These are phyloP conservation scores for Trematomus bernacchii DNA, from an alignment of 2,797 vertebrate species.

Conservation along the genomic window DNA sequence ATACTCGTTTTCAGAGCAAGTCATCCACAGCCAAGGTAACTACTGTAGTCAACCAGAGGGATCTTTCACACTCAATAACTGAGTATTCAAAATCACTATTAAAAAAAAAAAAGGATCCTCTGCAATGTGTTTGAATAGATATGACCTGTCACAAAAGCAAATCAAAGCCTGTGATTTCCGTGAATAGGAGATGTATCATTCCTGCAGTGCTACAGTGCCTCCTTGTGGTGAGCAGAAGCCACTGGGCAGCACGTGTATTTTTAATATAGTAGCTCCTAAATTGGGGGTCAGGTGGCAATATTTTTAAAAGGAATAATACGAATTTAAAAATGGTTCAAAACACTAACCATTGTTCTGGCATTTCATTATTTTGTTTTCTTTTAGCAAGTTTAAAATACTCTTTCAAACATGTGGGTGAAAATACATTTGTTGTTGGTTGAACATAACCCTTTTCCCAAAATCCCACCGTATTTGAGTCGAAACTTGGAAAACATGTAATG, in stretches of 20 bases:
- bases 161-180: slow-evolving; percentile 45
- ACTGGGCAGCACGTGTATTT: not conserved
- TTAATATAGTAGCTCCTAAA: not conserved
- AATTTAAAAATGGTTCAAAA: no score
- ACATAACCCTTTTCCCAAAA: no score
- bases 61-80: not conserved
- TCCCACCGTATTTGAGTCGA: no score
- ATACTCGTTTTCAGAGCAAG: slow-evolving; percentile 13
- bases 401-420: no score
- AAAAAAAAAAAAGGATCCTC: slow-evolving; percentile 15
- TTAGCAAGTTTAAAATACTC: no score
- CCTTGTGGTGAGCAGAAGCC: slow-evolving; percentile 56
- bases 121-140: slow-evolving; percentile 35
- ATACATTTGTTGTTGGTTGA: no score
- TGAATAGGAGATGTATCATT: not conserved
- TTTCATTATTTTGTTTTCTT: no score
- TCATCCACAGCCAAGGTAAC: slow-evolving; percentile 27
- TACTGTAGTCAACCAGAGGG: not conserved
- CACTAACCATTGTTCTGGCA: no score
- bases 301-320: not conserved
- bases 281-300: not conserved
- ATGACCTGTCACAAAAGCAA: slow-evolving; percentile 39
- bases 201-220: slow-evolving; percentile 69
- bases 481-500: no score
- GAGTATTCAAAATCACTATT: slow-evolving; percentile 17